Conservation (phyloP, 2,113 vertebrate genomes). For the Eolophus roseicapilla region DNA sequence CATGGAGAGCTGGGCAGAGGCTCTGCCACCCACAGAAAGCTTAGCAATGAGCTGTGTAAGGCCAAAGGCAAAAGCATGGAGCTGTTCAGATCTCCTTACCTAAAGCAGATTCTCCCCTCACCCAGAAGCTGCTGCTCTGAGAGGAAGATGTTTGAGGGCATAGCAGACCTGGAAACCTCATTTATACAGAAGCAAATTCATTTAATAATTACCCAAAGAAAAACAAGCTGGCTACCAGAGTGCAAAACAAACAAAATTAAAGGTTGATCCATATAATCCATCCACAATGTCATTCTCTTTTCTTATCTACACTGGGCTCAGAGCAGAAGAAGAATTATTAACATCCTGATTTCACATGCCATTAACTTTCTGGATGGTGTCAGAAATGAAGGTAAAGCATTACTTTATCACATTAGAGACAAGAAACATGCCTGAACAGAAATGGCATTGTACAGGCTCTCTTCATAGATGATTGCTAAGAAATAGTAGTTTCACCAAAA, state of each 20-base stretch:
- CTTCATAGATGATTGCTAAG: neutral
- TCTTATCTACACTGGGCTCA: neutral
- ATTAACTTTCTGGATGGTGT: neutral
- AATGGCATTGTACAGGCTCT: neutral
- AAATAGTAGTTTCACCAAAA: neutral
- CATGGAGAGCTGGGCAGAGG: neutral
- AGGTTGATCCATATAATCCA: neutral
- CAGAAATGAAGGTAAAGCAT: neutral
- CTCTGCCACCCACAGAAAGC: neutral
- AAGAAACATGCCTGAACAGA: neutral
- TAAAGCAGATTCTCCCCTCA: neutral
- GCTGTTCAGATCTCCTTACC: neutral
- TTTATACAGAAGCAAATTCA: neutral
- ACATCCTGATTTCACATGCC: neutral
- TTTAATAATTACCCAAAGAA: slow-evolving; percentile 10
- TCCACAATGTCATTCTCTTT: neutral
- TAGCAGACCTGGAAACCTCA: neutral
- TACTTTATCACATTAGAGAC: neutral
- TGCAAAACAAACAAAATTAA: neutral
- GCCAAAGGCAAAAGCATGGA: neutral
- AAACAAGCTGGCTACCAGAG: neutral
- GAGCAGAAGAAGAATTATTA: neutral
- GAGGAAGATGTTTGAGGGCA: neutral
- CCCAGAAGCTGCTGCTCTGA: neutral
- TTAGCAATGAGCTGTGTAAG: neutral